These are phyloP conservation scores for Spea bombifrons DNA, from an alignment of 2,113 vertebrate genomes.

Conservation along the genomic window DNA sequence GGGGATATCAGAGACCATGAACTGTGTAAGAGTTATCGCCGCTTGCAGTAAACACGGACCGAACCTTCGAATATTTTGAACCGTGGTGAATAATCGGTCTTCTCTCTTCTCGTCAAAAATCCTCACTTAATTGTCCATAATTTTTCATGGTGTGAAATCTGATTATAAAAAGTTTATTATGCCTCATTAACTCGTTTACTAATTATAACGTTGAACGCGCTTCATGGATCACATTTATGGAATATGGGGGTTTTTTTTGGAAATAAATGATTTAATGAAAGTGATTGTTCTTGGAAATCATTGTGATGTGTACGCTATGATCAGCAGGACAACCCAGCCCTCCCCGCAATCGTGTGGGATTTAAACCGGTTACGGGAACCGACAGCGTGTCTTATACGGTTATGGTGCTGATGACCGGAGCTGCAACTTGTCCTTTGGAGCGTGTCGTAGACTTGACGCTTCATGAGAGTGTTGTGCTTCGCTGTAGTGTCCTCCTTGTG, in stretches of 20 bases:
- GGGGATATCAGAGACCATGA: conserved; percentile 98
- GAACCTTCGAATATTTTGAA: conserved; percentile 59
- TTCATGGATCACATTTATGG: conserved; percentile 10
- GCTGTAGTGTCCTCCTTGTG: too few relatives aligned
- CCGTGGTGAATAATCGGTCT: conserved; percentile 61
- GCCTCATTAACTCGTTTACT: conserved; percentile 53
- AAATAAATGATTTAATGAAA: conserved; percentile 34
- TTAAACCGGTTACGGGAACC: too few relatives aligned
- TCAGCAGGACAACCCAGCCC: too few relatives aligned
- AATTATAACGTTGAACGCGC: conserved; percentile 16
- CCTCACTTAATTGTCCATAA: conserved; percentile 57
- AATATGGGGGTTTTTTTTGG: conserved; percentile 3
- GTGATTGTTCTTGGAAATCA: neutral
- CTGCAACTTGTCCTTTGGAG: too few relatives aligned
- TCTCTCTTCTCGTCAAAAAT: conserved; percentile 58
- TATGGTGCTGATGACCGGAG: too few relatives aligned
- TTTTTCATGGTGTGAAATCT: conserved; percentile 30
- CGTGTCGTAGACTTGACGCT: too few relatives aligned
- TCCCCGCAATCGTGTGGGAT: too few relatives aligned
- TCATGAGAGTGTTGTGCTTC: too few relatives aligned
- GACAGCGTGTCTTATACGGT: too few relatives aligned
- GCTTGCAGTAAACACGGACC: conserved; percentile 81
- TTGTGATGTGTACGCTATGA: too few relatives aligned
- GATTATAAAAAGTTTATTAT: conserved; percentile 37
- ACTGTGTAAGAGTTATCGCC: conserved; percentile 95